phyloP scores from a whole-genome alignment of 2,797 vertebrate species.

The Esox lucius region DNA sequence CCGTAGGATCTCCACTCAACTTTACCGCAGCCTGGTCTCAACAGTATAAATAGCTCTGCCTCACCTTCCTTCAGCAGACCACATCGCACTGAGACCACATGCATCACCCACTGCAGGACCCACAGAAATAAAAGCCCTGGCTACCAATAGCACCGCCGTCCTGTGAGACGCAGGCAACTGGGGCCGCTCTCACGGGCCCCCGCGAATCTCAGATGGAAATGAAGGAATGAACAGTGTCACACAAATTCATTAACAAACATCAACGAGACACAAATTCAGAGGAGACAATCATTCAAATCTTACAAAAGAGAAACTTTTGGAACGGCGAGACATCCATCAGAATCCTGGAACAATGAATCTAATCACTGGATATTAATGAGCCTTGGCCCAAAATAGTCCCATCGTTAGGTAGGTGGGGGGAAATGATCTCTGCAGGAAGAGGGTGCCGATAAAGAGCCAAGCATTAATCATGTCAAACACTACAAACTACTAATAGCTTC shows the following conservation, averaged over 20 bases:
- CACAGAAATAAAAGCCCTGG: slow-evolving; percentile 32
- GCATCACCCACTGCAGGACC: slow-evolving; percentile 42
- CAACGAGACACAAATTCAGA: background rate
- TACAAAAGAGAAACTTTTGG: slow-evolving; percentile 61
- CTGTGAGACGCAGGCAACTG: background rate
- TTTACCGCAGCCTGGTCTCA: background rate
- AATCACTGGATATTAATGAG: slow-evolving; percentile 78
- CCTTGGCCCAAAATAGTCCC: slow-evolving; percentile 75
- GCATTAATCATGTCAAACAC: slow-evolving; percentile 74
- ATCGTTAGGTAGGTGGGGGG: slow-evolving; percentile 73
- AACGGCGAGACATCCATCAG: slow-evolving; percentile 70
- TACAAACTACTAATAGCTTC: slow-evolving; percentile 69
- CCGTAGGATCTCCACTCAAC: background rate
- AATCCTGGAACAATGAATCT: slow-evolving; percentile 73
- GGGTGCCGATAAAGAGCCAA: slow-evolving; percentile 71
- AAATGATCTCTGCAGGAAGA: slow-evolving; percentile 72
- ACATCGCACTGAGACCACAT: slow-evolving; percentile 20
- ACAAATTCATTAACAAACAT: too few species aligned
- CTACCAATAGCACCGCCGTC: slow-evolving; percentile 39
- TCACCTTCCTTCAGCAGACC: slow-evolving; percentile 39
- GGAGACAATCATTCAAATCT: slow-evolving; percentile 13
- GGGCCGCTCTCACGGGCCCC: too few species aligned
- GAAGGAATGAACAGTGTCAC: too few species aligned
- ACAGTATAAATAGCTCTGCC: background rate
- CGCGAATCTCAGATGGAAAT: too few species aligned